A percentile compares a stretch with the other conserved stretches of the same genome.
phyloP scores from a whole-genome alignment of 2,888 invertebrate species.

The Oegoconia quadripuncta region DNA sequence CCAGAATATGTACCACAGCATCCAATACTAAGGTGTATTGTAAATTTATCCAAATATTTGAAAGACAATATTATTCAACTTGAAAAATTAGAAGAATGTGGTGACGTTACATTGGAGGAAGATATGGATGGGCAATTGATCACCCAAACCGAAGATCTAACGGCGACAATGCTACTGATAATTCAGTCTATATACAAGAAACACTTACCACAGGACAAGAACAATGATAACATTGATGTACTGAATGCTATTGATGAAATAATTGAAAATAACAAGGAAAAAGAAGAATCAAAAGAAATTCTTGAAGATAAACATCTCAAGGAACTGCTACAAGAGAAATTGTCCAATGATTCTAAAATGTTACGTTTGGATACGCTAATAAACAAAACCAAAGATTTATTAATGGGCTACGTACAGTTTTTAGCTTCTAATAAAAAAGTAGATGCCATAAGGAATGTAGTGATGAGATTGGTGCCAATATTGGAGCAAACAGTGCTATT shows the following conservation, averaged over 20 bases:
- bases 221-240: constrained; percentile 44
- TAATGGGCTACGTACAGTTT: constrained; percentile 61
- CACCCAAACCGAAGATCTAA: constrained; percentile 53
- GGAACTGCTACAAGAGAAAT: constrained; percentile 80
- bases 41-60: constrained; percentile 44
- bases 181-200: constrained; percentile 64
- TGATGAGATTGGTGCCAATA: constrained; percentile 81
- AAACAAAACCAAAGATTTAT: constrained; percentile 55
- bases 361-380: constrained; percentile 77
- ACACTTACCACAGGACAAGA: constrained; percentile 47
- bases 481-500: constrained; percentile 87
- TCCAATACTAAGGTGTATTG: constrained; percentile 50
- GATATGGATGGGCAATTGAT: constrained; percentile 30
- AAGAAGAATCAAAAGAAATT: constrained; percentile 69
- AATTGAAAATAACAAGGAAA: constrained; percentile 48
- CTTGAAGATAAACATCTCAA: constrained; percentile 83
- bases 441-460: constrained; percentile 45
- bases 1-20: constrained; percentile 39
- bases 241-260: constrained; percentile 57
- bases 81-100: constrained; percentile 35
- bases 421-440: constrained; percentile 39
- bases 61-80: constrained; percentile 37
- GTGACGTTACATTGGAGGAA: constrained; percentile 41
- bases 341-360: constrained; percentile 79
- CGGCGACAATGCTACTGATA: constrained; percentile 52